Conservation (phyloP, 1,140 invertebrate species). For the Zaprionus africanus region DNA sequence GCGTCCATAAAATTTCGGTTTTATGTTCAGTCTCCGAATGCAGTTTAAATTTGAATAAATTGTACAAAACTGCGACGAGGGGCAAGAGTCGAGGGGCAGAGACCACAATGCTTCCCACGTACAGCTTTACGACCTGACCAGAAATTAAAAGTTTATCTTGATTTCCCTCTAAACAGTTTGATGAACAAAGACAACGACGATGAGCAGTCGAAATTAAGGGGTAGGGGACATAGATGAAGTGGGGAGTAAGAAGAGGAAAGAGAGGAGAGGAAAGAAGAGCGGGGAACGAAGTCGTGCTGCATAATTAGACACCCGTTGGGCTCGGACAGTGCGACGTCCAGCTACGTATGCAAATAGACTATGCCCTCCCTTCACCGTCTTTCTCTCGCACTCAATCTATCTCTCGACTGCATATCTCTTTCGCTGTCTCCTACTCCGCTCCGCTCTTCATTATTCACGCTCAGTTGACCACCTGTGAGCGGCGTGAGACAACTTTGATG, state of each 20-base stretch:
- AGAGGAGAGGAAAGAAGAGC: background rate
- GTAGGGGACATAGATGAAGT: background rate
- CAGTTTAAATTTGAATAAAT: slow-evolving; percentile 83
- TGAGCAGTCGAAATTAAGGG: slow-evolving; percentile 15
- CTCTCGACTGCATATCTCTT: background rate
- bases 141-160: slow-evolving; percentile 81
- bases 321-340: slow-evolving; percentile 27
- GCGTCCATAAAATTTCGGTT: slow-evolving; percentile 70
- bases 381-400: background rate
- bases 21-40: slow-evolving; percentile 61
- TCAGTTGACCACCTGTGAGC: slow-evolving; percentile 80
- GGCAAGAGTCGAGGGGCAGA: slow-evolving; percentile 2
- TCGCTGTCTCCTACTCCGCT: slow-evolving; percentile 11
- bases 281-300: slow-evolving; percentile 44
- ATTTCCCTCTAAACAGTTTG: slow-evolving; percentile 76
- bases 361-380: background rate
- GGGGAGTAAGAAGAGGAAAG: background rate
- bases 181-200: slow-evolving; percentile 71
- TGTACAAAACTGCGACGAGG: slow-evolving; percentile 69
- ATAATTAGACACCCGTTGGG: slow-evolving; percentile 78
- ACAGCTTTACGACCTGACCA: slow-evolving; percentile 61
- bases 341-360: slow-evolving; percentile 43
- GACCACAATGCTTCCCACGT: slow-evolving; percentile 68
- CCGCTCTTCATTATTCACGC: slow-evolving; percentile 70
- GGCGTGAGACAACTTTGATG: slow-evolving; percentile 50